Evolutionary conservation across 1,140 invertebrate species (phyloP).

Genomic region (Melanaphis sacchari): DNA sequence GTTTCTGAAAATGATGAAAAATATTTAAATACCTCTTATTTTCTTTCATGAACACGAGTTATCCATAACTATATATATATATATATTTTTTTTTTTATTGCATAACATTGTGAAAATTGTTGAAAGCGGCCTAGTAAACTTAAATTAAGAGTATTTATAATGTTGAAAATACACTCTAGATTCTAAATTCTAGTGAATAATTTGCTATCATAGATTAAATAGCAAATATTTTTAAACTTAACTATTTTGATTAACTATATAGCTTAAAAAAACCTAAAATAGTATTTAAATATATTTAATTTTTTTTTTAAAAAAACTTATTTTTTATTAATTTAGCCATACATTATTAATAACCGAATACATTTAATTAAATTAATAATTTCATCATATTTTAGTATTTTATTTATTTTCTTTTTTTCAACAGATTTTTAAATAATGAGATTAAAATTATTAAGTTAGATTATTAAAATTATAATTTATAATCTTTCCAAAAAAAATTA

Average conservation of each 20-base stretch:
- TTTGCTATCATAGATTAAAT: background rate
- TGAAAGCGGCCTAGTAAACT: too few relatives aligned
- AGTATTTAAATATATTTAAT: background rate
- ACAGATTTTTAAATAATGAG: background rate
- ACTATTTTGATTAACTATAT: background rate
- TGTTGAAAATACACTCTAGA: too few relatives aligned
- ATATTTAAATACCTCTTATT: background rate
- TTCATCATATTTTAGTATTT: background rate
- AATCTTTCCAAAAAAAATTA: background rate
- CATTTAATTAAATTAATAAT: background rate
- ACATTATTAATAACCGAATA: background rate
- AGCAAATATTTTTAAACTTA: background rate
- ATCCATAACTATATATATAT: background rate
- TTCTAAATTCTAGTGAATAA: background rate
- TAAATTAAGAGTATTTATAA: too few relatives aligned
- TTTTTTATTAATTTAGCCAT: background rate
- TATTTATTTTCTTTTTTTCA: background rate
- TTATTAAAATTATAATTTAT: constrained; percentile 8
- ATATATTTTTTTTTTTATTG: too few relatives aligned
- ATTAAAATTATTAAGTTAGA: background rate
- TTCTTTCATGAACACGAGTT: background rate
- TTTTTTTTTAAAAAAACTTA: background rate
- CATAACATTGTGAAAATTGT: too few relatives aligned
- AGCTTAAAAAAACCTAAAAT: background rate
- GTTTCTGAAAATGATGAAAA: constrained; percentile 1